These are phyloP conservation scores for Thelaira solivaga DNA, from an alignment of 2,888 invertebrate genomes.

Conservation along the genomic window DNA sequence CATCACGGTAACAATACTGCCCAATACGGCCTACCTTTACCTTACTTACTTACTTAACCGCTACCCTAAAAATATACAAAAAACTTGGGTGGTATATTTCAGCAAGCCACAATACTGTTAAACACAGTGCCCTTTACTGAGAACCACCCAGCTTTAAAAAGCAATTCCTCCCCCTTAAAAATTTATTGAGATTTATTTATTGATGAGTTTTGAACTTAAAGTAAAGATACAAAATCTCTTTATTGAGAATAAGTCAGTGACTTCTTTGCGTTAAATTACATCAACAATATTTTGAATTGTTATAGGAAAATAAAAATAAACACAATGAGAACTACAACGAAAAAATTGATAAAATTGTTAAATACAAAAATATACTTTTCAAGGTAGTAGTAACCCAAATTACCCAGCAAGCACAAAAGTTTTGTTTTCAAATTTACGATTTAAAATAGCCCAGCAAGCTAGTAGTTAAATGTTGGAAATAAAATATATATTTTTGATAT, in stretches of 20 bases:
- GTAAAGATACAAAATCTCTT: conserved; percentile 34
- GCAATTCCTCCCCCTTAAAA: neutral
- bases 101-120: too few species aligned
- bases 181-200: conserved; percentile 22
- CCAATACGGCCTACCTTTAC: too few species aligned
- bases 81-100: too few species aligned
- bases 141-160: too few species aligned
- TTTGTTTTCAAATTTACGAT: neutral
- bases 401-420: neutral
- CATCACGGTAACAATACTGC: too few species aligned
- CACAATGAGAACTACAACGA: conserved; percentile 8
- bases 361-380: neutral
- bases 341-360: neutral
- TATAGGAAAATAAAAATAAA: neutral
- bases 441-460: too few species aligned
- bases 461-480: too few species aligned
- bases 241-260: conserved; percentile 49
- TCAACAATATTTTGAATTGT: neutral
- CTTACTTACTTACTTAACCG: too few species aligned
- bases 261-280: neutral
- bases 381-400: neutral
- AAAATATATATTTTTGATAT: too few species aligned
- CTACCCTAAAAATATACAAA: too few species aligned
- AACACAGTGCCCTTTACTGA: too few species aligned
- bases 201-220: conserved; percentile 2